These are phyloP conservation scores for Eurytoma californica DNA, from an alignment of 2,888 invertebrate genomes.

Conservation along the genomic window DNA sequence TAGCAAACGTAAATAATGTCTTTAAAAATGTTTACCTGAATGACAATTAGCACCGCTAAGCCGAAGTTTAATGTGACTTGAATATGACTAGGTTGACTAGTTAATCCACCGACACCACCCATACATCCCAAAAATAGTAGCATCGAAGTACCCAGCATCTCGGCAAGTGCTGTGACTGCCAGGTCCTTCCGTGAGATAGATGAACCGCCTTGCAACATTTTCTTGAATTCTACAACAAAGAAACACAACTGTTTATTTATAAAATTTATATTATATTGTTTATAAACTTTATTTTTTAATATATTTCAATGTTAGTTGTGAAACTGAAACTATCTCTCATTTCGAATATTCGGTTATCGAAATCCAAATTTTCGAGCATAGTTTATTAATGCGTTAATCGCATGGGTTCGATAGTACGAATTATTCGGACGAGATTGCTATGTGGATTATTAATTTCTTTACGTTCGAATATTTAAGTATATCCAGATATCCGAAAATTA, in stretches of 20 bases:
- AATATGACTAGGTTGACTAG: conserved; percentile 63
- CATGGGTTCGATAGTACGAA: too few species aligned
- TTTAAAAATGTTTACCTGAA: conserved; percentile 69
- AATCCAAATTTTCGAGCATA: too few species aligned
- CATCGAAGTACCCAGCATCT: conserved; percentile 71
- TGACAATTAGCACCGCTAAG: conserved; percentile 70
- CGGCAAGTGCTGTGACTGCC: conserved; percentile 67
- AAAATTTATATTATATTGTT: neutral
- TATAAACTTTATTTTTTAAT: too few species aligned
- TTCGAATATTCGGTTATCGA: too few species aligned
- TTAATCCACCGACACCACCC: conserved; percentile 66
- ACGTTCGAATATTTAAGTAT: too few species aligned
- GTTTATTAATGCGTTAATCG: too few species aligned
- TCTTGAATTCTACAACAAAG: conserved; percentile 32
- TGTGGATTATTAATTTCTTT: too few species aligned
- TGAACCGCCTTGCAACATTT: conserved; percentile 54
- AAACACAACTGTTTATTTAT: neutral
- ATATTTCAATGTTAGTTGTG: too few species aligned
- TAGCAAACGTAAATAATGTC: neutral
- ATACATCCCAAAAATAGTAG: conserved; percentile 72
- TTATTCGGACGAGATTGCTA: too few species aligned
- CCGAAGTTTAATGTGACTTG: conserved; percentile 72
- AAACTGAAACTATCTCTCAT: too few species aligned
- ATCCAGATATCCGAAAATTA: too few species aligned
- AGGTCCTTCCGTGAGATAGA: conserved; percentile 7